Evolutionary conservation across 2,797 vertebrate species (phyloP), one percentile per base, ranked within the genome.

Genomic region (Aulostomus chinensis): DNA sequence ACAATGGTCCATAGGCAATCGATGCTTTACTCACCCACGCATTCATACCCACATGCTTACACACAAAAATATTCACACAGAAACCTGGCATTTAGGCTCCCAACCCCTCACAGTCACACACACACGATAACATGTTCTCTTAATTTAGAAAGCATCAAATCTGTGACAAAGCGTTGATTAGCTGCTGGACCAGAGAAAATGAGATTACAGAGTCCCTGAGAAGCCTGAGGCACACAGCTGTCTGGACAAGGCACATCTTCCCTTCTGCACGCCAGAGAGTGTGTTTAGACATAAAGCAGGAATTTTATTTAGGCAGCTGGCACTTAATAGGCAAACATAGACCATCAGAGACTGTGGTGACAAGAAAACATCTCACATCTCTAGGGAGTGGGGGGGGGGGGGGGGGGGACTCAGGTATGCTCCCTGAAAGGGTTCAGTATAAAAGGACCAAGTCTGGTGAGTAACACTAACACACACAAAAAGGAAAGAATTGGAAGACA

Each of bases 291-390:
- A 60, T 70, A 41, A 62, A 34, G 30, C 18, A 24, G 52, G 30
- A 14, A 15, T 61, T 75, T 68, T 35, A 73, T 72, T 58, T 49
- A 42, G 51, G 58, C 76, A 80, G 62, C 65, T 76, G 68, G 48
- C 55, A 55, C 45, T 62, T 60, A 64, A 54, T 24, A 42, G 41
- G 58, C 54, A 58, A 58, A 55, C 16, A 12, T 16, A 42, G 42
- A 49, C 39, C 52, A 51, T 59, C 54, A 15, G 24, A 28, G 24
- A 9, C 38, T 24, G 38, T 3, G 9, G 9, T 15, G 15, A 10
- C 4, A 3, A n/a, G 40, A 31, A 20, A 31, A 13, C 16, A 20
- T 9, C 26, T n/a, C 17, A n/a, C n/a, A n/a, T n/a, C n/a, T n/a
- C n/a, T n/a, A n/a, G n/a, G n/a, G n/a, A n/a, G n/a, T n/a, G n/a